Evolutionary conservation across 1,140 invertebrate genomes (phyloP), one percentile per base, ranked within the genome.

Genomic region (Parasteatoda tepidariorum): DNA sequence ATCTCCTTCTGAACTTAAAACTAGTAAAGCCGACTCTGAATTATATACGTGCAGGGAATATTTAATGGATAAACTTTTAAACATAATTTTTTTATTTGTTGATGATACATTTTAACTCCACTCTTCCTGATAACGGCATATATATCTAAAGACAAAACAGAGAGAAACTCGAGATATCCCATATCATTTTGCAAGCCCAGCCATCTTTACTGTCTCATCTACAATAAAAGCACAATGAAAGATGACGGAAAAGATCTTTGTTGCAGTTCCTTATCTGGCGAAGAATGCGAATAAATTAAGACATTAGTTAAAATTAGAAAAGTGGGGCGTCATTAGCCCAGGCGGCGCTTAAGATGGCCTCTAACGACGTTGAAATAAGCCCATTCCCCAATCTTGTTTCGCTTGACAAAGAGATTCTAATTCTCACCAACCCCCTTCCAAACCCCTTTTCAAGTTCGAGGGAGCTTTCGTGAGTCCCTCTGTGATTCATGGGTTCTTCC

Each of bases 291-390:
- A 34, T 68, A 48, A 68, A 68, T 34, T 26, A 34, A 33, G 66
- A 68, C 66, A 68, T 18, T 26, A 26, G 66, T 68, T 68, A 24
- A 24, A 68, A 68, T 13, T 22, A 57, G 28, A 34, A 59, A 54
- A 31, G 54, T 9, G 22, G 41, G 11, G 11, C 22, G 70, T 73
- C 70, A 73, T 73, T 73, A 73, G 55, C 48, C 48, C n/a, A 73
- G 70, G 54, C 30, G 70, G 41, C 54, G 68, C 28, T 38, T 54
- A 28, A 54, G 68, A 71, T 55, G 68, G 24, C 68, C 57, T n/a
- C 55, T 73, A 73, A 73, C 70, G 70, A 73, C 31, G 70, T 41
- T 73, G 70, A 73, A 73, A 57, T 59, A 73, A 73, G 54, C 70
- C 15, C 28, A 31, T 73, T 59, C 54, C 70, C n/a, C 48, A 73